Conservation (phyloP, 2,888 invertebrate species). For the Arenicola marina region DNA sequence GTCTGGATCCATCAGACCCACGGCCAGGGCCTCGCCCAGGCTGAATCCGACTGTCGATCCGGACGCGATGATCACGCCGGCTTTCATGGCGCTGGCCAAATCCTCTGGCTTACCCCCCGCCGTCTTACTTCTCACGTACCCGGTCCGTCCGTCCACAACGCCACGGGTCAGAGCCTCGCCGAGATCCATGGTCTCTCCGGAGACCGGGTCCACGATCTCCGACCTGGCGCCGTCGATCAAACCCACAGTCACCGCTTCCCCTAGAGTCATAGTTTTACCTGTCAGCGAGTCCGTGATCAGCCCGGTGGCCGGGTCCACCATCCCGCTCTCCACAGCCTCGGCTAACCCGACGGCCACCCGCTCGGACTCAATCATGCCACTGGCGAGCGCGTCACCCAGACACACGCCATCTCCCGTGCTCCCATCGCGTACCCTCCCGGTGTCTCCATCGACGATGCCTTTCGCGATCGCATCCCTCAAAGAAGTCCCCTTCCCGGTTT, state of each 20-base stretch:
- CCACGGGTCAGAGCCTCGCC: slow-evolving; percentile 70
- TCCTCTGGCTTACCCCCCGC: too few species aligned
- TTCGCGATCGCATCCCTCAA: slow-evolving; percentile 3
- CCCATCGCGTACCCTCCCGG: not conserved
- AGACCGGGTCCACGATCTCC: slow-evolving; percentile 72
- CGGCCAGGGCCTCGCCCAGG: not conserved
- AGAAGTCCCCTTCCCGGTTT: not conserved
- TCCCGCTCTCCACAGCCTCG: slow-evolving; percentile 36
- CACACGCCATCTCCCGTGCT: not conserved
- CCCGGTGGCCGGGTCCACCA: slow-evolving; percentile 39
- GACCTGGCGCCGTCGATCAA: too few species aligned
- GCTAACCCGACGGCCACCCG: slow-evolving; percentile 67
- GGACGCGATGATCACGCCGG: too few species aligned
- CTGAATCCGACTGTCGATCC: too few species aligned
- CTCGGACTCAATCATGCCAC: not conserved
- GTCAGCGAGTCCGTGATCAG: slow-evolving; percentile 70
- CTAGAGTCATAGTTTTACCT: slow-evolving; percentile 78
- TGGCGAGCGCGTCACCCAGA: not conserved
- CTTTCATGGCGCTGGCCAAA: too few species aligned
- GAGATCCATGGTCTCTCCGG: slow-evolving; percentile 81
- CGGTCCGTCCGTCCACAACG: slow-evolving; percentile 66
- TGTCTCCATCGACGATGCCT: slow-evolving; percentile 6
- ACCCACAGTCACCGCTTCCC: slow-evolving; percentile 85
- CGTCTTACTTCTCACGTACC: slow-evolving; percentile 14
- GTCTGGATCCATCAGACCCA: slow-evolving; percentile 39